Evolutionary conservation across 1,140 invertebrate species (phyloP), one percentile per base, ranked within the genome.

Genomic region (Bombus cullumanus): DNA sequence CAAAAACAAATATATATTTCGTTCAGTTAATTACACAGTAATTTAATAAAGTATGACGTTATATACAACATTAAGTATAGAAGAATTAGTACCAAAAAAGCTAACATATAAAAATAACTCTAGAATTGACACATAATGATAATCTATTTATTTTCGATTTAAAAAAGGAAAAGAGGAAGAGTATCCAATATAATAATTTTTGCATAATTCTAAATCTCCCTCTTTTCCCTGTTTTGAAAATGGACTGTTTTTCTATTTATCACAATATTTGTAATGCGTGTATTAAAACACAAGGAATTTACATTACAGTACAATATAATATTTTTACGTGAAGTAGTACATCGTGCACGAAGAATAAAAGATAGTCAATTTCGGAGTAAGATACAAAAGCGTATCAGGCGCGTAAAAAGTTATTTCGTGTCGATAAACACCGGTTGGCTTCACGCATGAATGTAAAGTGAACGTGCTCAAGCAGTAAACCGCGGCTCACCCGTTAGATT

Each of bases 401-500:
- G 4, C 64, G 12, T 28, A n/a, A 39, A 69, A 80, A 69, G 41
- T 39, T 39, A 31, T 72, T 59, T 81, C 37, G 47, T 31, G 34
- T 2, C 28, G 34, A 34, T 41, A 81, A 81, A 81, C 66, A 59
- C 37, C 15, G 13, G 34, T 43, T 34, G 9, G 68, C 34, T 41
- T 81, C 47, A 59, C 43, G 79, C 68, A 34, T 43, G 79, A 62
- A 75, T 39, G 59, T 64, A 72, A 82, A 82, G 71, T 64, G 71
- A 82, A 74, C 71, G 57, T 74, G 71, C 43, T 4, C 59, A 15
- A 73, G 47, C 57, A 59, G 59, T n/a, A 43, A 76, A 69, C 69
- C 64, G 31, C 64, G 62, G 64, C 47, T 85, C 85, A 92, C 88
- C 88, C 88, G 91, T 91, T 92, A 92, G 86, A 91, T 77, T 81